Evolutionary conservation across 1,140 invertebrate species (phyloP), one percentile per base, ranked within the genome.

Genomic region (Panagrolaimus sp.): DNA sequence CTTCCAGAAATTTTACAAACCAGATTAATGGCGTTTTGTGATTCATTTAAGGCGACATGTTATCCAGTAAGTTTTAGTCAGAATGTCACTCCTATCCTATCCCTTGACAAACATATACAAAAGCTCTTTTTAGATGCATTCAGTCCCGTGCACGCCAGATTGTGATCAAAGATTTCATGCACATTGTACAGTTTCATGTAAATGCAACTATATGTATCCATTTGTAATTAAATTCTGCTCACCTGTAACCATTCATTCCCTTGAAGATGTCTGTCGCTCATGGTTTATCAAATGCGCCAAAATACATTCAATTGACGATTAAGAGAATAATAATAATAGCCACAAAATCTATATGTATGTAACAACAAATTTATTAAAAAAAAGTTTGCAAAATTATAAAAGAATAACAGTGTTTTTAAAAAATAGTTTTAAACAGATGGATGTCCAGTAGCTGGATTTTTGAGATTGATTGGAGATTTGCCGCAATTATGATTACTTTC

Each of bases 251-350:
- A 64, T 77, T 43, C 75, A 75, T 16, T 43, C 77, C 5, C 73
- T 77, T 38, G 51, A 78, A 16, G 77, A 76, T 57, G 77, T 74
- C 20, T 77, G 75, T 63, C 65, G 75, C 63, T 65, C 77, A 42
- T 77, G 75, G 75, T 77, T 78, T 31, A 42, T 78, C 38, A 68
- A 75, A 25, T 77, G 75, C 63, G 71, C 75, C 5, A 77, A 76
- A 44, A 78, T 78, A 53, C 71, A 77, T 14, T 13, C 63, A n/a
- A 74, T 74, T 46, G 75, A 77, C 63, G 73, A 38, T 38, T 38
- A 38, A 38, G 31, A 38, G 2, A 38, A 4, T 38, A n/a, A n/a
- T n/a, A n/a, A n/a, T n/a, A n/a, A n/a, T n/a, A n/a, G n/a, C n/a
- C n/a, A n/a, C n/a, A n/a, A n/a, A n/a, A n/a, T n/a, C n/a, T n/a